Evolutionary conservation across 2,113 vertebrate genomes (phyloP).

Genomic region (Climacteris rufus): DNA sequence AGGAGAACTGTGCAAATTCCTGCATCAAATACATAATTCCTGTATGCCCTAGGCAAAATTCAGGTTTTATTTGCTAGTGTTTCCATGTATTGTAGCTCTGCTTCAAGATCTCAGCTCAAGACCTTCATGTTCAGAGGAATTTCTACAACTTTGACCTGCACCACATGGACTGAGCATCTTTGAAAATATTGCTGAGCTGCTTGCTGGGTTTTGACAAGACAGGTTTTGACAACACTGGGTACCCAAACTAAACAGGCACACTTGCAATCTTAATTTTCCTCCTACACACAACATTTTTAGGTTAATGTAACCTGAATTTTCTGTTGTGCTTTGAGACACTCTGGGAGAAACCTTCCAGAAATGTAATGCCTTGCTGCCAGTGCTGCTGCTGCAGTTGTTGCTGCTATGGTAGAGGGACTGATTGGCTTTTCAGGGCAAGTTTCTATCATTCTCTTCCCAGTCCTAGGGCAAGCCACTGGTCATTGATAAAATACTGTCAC

Average conservation of each 20-base stretch:
- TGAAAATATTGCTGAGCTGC: neutral
- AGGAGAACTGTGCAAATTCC: neutral
- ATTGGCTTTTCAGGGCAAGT: neutral
- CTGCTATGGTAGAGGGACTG: neutral
- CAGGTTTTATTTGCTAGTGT: neutral
- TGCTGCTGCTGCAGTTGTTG: neutral
- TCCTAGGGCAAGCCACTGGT: neutral
- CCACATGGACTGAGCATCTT: neutral
- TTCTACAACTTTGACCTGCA: neutral
- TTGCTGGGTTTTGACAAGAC: too few species aligned
- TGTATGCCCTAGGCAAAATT: neutral
- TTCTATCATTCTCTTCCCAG: neutral
- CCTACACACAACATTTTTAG: neutral
- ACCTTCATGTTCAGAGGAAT: neutral
- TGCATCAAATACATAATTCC: neutral
- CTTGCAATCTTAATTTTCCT: neutral
- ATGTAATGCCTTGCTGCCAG: neutral
- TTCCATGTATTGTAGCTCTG: neutral
- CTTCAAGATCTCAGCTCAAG: neutral
- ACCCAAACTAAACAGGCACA: neutral
- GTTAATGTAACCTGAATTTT: neutral
- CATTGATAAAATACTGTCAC: neutral
- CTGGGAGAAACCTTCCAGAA: neutral
- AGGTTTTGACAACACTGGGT: too few species aligned
- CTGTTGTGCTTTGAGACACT: neutral